phyloP scores from a whole-genome alignment of 2,888 invertebrate genomes.

The Polietes domitor region DNA sequence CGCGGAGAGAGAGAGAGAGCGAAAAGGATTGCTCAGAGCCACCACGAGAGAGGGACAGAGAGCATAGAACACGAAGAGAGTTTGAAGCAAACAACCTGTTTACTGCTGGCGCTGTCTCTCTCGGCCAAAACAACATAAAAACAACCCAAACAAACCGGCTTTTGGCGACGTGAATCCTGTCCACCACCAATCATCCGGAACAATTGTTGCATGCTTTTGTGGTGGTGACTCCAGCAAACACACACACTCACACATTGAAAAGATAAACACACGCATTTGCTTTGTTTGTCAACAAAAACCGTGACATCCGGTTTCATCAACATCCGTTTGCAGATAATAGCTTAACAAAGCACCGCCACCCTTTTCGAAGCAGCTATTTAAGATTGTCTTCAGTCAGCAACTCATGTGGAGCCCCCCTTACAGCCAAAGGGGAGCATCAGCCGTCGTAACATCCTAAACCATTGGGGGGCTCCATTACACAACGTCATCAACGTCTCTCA shows the following conservation, averaged over 20 bases:
- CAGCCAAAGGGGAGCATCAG: constrained; percentile 10
- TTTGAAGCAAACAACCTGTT: not conserved
- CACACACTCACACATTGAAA: not conserved
- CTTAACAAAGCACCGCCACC: not conserved
- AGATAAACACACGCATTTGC: not conserved
- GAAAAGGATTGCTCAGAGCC: constrained; percentile 42
- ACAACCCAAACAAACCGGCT: constrained; percentile 35
- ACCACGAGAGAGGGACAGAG: not conserved
- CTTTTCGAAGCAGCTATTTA: not conserved
- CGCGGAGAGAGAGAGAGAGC: constrained; percentile 6
- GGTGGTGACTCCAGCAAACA: not conserved
- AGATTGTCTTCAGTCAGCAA: constrained; percentile 30
- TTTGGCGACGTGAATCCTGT: not conserved
- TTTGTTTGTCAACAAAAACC: constrained; percentile 26
- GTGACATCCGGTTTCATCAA: not conserved
- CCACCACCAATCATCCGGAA: not conserved
- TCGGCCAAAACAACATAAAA: not conserved
- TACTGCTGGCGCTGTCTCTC: not conserved
- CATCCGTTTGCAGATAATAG: not conserved
- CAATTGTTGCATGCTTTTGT: constrained; percentile 28
- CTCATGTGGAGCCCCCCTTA: constrained; percentile 57
- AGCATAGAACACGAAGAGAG: constrained; percentile 15
- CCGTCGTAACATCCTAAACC: constrained; percentile 4
- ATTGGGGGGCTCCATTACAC: constrained; percentile 56
- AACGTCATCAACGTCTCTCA: not conserved